Percentiles rank a stretch among this genome's conserved stretches.
These are phyloP conservation scores for Parnassius orleans DNA, from an alignment of 2,888 invertebrate genomes.

Conservation along the genomic window DNA sequence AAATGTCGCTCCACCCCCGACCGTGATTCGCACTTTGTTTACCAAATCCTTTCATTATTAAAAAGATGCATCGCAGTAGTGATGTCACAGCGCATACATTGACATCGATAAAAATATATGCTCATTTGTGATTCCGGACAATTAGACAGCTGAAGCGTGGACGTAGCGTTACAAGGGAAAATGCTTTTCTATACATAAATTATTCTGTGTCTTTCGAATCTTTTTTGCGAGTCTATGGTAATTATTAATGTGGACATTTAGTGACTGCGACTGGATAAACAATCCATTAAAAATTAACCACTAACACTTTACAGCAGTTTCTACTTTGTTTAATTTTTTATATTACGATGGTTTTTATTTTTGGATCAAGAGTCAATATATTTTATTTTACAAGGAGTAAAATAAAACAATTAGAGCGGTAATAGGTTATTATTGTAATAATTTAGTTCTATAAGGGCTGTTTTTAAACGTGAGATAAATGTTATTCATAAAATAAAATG, in stretches of 20 bases:
- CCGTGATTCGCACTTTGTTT: slow-evolving; percentile 54
- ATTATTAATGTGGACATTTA: slow-evolving; percentile 41
- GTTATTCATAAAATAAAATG: too few relatives aligned
- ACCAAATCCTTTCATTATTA: slow-evolving; percentile 76
- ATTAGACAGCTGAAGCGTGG: slow-evolving; percentile 43
- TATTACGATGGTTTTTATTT: too few relatives aligned
- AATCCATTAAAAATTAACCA: too few relatives aligned
- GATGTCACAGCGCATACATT: slow-evolving; percentile 38
- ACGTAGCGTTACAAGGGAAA: slow-evolving; percentile 47
- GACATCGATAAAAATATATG: slow-evolving; percentile 52
- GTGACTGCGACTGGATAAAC: too few relatives aligned
- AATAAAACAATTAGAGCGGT: too few relatives aligned
- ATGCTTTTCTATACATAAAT: slow-evolving; percentile 59
- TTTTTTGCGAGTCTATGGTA: slow-evolving; percentile 34
- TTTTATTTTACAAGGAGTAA: too few relatives aligned
- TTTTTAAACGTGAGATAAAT: too few relatives aligned
- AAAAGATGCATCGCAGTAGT: slow-evolving; percentile 64
- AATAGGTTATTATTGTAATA: too few relatives aligned
- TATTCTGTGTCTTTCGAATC: slow-evolving; percentile 42
- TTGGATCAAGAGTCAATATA: too few relatives aligned
- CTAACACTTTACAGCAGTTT: too few relatives aligned
- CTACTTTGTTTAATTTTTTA: too few relatives aligned
- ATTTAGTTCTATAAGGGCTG: too few relatives aligned
- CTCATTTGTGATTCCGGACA: slow-evolving; percentile 46
- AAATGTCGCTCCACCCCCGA: slow-evolving; percentile 32